phyloP scores from a whole-genome alignment of 2,113 vertebrate genomes.

The Zosterops lateralis region DNA sequence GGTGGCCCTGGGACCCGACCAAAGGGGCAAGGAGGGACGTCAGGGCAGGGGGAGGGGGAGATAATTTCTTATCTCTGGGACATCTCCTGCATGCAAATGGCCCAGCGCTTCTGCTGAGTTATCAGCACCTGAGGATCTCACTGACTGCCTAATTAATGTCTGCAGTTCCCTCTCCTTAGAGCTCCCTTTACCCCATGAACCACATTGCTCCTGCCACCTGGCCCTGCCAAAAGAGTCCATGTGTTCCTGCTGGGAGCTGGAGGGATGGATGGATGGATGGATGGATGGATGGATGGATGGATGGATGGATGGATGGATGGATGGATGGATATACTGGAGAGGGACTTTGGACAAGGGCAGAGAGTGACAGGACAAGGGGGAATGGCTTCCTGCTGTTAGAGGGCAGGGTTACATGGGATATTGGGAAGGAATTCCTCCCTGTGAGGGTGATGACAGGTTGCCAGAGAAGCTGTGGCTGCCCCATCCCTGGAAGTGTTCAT shows the following conservation, averaged over 20 bases:
- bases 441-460: background rate
- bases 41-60: fast-evolving
- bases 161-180: background rate
- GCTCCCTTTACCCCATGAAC: background rate
- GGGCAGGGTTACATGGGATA: background rate
- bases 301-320: background rate
- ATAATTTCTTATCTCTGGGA: background rate
- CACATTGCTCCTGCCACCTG: background rate
- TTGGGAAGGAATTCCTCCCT: background rate
- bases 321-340: background rate
- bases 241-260: background rate
- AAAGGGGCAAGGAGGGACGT: background rate
- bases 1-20: background rate
- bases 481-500: background rate
- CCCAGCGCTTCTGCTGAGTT: background rate
- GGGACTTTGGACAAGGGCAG: background rate
- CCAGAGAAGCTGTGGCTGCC: background rate
- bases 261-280: background rate
- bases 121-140: background rate
- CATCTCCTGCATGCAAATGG: background rate
- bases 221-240: background rate
- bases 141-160: background rate
- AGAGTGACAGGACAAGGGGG: background rate
- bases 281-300: background rate
- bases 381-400: background rate